A percentile compares a stretch with the other conserved stretches of the same genome.
Conservation (phyloP, 2,888 invertebrate genomes). For the Drosophila nr. fundita region DNA sequence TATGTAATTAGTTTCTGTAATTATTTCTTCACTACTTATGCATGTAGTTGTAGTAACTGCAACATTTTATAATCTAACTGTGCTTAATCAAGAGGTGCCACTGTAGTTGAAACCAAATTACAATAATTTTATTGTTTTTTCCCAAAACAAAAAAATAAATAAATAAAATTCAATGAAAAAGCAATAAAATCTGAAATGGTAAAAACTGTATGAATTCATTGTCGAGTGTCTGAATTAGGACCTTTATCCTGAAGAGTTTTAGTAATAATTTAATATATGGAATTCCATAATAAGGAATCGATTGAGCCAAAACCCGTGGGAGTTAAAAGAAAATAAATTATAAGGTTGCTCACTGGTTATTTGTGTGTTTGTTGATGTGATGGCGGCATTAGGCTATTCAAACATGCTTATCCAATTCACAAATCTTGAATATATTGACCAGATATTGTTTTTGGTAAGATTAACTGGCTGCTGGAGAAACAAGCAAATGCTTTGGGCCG, state of each 20-base stretch:
- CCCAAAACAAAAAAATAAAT: not conserved
- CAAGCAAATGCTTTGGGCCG: not conserved
- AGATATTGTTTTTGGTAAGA: conserved; percentile 9
- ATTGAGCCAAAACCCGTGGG: not conserved
- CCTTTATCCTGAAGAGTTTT: not conserved
- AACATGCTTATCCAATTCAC: conserved; percentile 4
- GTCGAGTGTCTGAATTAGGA: not conserved
- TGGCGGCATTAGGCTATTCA: not conserved
- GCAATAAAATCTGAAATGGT: not conserved
- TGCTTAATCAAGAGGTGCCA: conserved; percentile 58
- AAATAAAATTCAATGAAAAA: not conserved
- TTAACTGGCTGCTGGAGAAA: not conserved
- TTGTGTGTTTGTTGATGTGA: conserved; percentile 7
- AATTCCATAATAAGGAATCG: no score
- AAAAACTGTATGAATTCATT: not conserved
- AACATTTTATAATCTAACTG: conserved; percentile 53
- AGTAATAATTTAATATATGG: not conserved
- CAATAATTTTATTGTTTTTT: not conserved
- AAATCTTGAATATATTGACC: conserved; percentile 11
- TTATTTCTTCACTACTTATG: conserved; percentile 27
- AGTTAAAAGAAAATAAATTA: not conserved
- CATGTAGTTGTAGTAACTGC: conserved; percentile 52
- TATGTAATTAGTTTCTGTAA: conserved; percentile 22
- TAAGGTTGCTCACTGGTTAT: not conserved
- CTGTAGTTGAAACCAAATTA: conserved; percentile 22